Conservation (phyloP, 2,797 vertebrate genomes). For the Acipenser transmontanus region DNA sequence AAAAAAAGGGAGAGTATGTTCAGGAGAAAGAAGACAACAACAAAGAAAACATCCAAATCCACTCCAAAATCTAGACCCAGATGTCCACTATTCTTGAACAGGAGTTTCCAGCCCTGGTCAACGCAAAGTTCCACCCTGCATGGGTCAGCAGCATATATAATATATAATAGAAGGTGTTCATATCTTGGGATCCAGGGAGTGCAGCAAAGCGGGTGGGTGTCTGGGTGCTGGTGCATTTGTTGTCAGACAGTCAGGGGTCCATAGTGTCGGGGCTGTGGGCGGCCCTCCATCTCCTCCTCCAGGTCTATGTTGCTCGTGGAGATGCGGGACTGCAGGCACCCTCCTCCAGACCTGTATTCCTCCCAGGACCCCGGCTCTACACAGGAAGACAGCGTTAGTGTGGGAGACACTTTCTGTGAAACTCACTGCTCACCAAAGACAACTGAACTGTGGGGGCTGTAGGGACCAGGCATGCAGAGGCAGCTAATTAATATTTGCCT, state of each 20-base stretch:
- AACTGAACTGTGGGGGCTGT: not conserved
- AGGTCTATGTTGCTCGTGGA: conserved; percentile 65
- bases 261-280: conserved; percentile 45
- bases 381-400: conserved; percentile 3
- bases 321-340: conserved; percentile 45
- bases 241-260: conserved; percentile 68
- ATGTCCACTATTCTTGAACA: conserved; percentile 6
- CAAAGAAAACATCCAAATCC: no score
- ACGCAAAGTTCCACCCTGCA: no score
- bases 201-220: not conserved
- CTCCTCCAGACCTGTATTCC: conserved; percentile 48
- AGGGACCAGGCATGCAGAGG: not conserved
- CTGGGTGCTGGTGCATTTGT: conserved; percentile 18
- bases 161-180: conserved; percentile 15
- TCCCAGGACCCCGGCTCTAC: conserved; percentile 57
- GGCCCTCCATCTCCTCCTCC: conserved; percentile 62
- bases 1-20: no score
- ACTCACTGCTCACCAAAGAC: not conserved
- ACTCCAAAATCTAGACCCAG: conserved; percentile 9
- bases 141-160: conserved; percentile 12
- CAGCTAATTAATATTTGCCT: not conserved
- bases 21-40: no score
- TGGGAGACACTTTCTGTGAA: not conserved
- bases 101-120: conserved; percentile 14
- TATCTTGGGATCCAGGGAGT: conserved; percentile 8